Conservation (phyloP, 2,888 invertebrate genomes). For the Catocala sponsa region DNA sequence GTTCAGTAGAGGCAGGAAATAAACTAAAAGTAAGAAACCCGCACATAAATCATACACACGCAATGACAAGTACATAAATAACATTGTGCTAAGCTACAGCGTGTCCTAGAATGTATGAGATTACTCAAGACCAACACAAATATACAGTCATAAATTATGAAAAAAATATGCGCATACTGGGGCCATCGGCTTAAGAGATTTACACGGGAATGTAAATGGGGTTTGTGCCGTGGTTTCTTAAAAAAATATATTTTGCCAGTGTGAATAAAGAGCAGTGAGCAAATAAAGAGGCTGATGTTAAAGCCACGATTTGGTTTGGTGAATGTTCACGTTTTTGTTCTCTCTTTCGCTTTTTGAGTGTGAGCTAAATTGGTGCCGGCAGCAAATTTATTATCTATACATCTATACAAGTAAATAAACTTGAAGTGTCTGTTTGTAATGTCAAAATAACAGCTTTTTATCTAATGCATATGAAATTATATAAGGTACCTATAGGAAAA, state of each 20-base stretch:
- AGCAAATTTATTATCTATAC: not conserved
- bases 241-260: conserved; percentile 29
- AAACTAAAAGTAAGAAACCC: conserved; percentile 33
- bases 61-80: conserved; percentile 52
- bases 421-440: no score
- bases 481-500: no score
- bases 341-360: conserved; percentile 2
- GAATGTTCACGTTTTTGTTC: conserved; percentile 18
- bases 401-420: no score
- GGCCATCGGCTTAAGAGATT: conserved; percentile 57
- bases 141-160: conserved; percentile 58
- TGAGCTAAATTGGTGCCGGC: conserved; percentile 1
- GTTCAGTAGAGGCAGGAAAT: conserved; percentile 28
- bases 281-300: conserved; percentile 37
- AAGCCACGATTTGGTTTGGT: conserved; percentile 29
- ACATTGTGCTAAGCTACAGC: conserved; percentile 35
- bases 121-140: conserved; percentile 50
- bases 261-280: conserved; percentile 32
- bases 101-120: conserved; percentile 50
- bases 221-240: conserved; percentile 26
- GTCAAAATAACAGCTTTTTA: no score
- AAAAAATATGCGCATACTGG: conserved; percentile 52
- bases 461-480: no score
- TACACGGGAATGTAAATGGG: conserved; percentile 51
- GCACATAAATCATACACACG: conserved; percentile 35